Conservation (phyloP, 30 jellyfish, hydroid and myxozoan species). For the Mastigias papua region DNA sequence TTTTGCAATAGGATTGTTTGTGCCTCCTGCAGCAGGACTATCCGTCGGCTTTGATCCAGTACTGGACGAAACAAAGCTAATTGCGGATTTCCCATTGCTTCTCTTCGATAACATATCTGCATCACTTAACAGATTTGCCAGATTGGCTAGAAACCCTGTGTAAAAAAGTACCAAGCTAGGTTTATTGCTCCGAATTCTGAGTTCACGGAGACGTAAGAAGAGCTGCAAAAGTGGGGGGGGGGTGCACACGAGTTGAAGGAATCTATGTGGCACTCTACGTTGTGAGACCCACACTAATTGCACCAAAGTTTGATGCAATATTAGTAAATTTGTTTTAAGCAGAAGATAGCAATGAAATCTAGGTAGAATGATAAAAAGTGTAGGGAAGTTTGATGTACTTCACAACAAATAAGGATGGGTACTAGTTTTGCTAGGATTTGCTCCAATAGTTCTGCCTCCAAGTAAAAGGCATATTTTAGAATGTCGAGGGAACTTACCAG, state of each 20-base stretch:
- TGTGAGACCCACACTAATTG: not conserved
- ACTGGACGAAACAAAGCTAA: constrained; percentile 18
- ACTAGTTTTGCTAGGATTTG: not conserved
- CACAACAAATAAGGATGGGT: too few species aligned
- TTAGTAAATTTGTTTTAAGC: not conserved
- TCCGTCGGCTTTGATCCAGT: constrained; percentile 10
- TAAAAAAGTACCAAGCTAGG: not conserved
- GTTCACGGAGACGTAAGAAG: not conserved
- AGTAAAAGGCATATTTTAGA: not conserved
- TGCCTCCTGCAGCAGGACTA: constrained; percentile 5
- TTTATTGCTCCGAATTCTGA: not conserved
- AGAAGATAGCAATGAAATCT: too few species aligned
- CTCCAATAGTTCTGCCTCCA: not conserved
- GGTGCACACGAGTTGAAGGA: not conserved
- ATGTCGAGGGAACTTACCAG: not conserved
- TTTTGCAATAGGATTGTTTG: constrained; percentile 18
- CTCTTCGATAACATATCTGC: constrained; percentile 86
- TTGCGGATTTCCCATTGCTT: constrained; percentile 51
- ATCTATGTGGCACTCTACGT: not conserved
- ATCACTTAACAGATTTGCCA: constrained; percentile 88
- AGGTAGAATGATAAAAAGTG: too few species aligned
- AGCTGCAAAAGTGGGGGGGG: not conserved
- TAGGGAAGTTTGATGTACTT: too few species aligned
- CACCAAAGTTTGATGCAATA: not conserved
- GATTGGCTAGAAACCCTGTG: constrained; percentile 92